Percentiles rank a stretch among this genome's conserved stretches.
Evolutionary conservation across 2,888 invertebrate species (phyloP).

Genomic region (Cephalotes varians): DNA sequence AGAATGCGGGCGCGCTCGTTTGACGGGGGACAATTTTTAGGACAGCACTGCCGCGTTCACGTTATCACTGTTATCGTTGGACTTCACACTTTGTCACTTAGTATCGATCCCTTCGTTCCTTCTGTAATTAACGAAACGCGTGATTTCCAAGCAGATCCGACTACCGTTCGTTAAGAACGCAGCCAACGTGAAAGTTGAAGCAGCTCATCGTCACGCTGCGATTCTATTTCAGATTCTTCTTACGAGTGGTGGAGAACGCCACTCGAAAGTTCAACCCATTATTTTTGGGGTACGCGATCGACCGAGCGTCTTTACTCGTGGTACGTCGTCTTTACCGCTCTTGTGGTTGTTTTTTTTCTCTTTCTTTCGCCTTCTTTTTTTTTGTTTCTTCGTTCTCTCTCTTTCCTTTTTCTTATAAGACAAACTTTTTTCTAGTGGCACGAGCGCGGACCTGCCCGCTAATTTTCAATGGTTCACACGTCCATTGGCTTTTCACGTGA

Average conservation of each 20-base stretch:
- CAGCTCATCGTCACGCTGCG: not conserved
- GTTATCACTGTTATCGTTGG: constrained; percentile 8
- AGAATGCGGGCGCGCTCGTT: not conserved
- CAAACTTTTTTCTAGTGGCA: constrained; percentile 73
- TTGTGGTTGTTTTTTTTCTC: constrained; percentile 7
- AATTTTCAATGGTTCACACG: constrained; percentile 73
- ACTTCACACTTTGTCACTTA: constrained; percentile 14
- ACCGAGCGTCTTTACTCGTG: constrained; percentile 24
- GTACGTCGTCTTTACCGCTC: not conserved
- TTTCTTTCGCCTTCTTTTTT: not conserved
- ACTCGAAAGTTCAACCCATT: constrained; percentile 77
- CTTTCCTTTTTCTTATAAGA: constrained; percentile 45
- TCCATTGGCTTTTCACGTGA: constrained; percentile 73
- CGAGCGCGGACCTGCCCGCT: constrained; percentile 66
- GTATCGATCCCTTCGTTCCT: not conserved
- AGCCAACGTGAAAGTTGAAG: not conserved
- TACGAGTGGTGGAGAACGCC: constrained; percentile 21
- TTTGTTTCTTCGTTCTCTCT: constrained; percentile 10
- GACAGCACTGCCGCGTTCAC: not conserved
- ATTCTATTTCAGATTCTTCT: constrained; percentile 29
- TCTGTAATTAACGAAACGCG: not conserved
- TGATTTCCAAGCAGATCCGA: too few species aligned
- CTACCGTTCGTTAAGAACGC: constrained; percentile 14
- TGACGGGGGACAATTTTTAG: not conserved
- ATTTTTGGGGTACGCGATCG: constrained; percentile 69